These are phyloP conservation scores for Anaspis maculata DNA, from an alignment of 2,888 invertebrate species.

Conservation along the genomic window DNA sequence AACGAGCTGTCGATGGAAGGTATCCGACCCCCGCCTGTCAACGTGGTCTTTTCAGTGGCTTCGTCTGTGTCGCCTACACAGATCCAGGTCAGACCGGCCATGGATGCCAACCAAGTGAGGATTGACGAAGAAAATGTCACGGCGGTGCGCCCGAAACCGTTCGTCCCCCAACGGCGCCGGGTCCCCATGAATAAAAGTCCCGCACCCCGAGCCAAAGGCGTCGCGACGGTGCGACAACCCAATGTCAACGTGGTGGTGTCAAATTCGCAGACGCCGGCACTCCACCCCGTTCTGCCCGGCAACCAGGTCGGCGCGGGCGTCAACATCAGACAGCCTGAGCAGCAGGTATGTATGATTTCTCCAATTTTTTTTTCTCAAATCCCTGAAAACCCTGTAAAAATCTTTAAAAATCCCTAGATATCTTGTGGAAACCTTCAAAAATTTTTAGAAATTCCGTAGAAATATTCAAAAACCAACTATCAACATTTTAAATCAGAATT, in stretches of 20 bases:
- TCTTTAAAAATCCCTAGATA: no score
- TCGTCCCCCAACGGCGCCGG: constrained; percentile 49
- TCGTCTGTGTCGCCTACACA: constrained; percentile 40
- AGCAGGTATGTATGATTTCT: constrained; percentile 31
- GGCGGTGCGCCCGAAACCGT: constrained; percentile 46
- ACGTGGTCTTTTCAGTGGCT: constrained; percentile 54
- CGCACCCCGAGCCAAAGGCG: constrained; percentile 33
- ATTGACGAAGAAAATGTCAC: constrained; percentile 49
- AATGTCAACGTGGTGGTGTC: constrained; percentile 36
- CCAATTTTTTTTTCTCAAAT: no score
- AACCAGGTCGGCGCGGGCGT: constrained; percentile 22
- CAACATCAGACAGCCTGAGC: constrained; percentile 30
- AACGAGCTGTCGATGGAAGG: no score
- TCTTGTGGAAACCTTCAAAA: no score
- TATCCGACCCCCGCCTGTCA: constrained; percentile 80
- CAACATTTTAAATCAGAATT: no score
- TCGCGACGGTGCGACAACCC: constrained; percentile 38
- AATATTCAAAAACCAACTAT: no score
- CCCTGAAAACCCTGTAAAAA: no score
- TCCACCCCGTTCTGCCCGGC: constrained; percentile 39
- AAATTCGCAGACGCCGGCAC: constrained; percentile 40
- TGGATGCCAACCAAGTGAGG: constrained; percentile 52
- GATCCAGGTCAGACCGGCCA: constrained; percentile 26
- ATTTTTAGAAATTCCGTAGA: no score
- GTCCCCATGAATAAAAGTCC: constrained; percentile 39